A percentile compares a stretch with the other conserved stretches of the same genome.
These are phyloP conservation scores for Hemithea aestivaria DNA, from an alignment of 2,888 invertebrate genomes.

Conservation along the genomic window DNA sequence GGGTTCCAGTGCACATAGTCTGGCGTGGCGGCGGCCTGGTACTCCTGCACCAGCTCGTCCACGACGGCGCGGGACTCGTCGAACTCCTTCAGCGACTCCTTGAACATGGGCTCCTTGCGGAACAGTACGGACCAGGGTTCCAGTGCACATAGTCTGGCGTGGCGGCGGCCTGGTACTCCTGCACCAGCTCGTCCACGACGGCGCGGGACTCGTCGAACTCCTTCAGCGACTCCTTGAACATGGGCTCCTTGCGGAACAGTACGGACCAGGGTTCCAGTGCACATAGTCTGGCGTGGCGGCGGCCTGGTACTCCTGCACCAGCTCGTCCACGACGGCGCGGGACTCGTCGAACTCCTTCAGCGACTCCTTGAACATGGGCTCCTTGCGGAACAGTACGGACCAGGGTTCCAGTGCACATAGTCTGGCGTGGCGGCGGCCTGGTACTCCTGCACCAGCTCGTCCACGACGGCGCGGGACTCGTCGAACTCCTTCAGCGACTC, in stretches of 20 bases:
- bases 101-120: too few relatives aligned
- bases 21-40: conserved; percentile 94
- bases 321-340: conserved; percentile 92
- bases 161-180: conserved; percentile 97
- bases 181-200: conserved; percentile 94
- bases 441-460: conserved; percentile 96
- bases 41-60: conserved; percentile 95
- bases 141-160: conserved; percentile 92
- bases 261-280: conserved; percentile 82
- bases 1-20: conserved; percentile 92
- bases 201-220: conserved; percentile 95
- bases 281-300: conserved; percentile 95
- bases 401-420: conserved; percentile 88
- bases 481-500: conserved; percentile 98
- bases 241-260: conserved; percentile 96
- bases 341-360: conserved; percentile 94
- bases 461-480: conserved; percentile 92
- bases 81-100: too few relatives aligned
- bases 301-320: conserved; percentile 96
- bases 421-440: conserved; percentile 94
- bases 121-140: conserved; percentile 79
- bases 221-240: conserved; percentile 94
- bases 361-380: conserved; percentile 95
- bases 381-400: conserved; percentile 90
- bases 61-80: conserved; percentile 95